Evolutionary conservation across 2,797 vertebrate genomes (phyloP).

Genomic region (Notamacropus eugenii): DNA sequence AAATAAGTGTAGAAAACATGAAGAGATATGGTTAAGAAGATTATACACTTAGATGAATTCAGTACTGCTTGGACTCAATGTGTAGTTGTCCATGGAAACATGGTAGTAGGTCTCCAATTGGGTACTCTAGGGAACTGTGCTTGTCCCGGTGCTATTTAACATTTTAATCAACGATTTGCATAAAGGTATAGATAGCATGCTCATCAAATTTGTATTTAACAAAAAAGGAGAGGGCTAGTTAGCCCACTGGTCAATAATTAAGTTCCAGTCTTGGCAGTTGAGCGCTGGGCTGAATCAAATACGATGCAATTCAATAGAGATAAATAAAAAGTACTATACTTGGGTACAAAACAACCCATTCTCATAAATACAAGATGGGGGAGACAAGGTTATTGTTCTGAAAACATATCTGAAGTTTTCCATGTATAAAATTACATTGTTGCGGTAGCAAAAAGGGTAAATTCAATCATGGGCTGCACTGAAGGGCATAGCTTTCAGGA

Average conservation of each 20-base stretch:
- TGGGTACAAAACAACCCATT: background rate
- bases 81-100: no score
- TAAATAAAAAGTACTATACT: background rate
- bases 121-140: no score
- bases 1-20: background rate
- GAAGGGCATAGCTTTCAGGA: background rate
- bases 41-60: background rate
- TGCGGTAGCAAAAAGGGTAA: background rate
- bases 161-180: background rate
- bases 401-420: background rate
- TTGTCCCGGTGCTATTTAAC: background rate
- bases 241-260: background rate
- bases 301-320: background rate
- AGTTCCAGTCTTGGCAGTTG: background rate
- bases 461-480: background rate
- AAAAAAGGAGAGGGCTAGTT: background rate
- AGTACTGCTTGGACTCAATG: background rate
- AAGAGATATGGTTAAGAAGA: background rate
- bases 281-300: background rate
- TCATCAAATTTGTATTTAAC: background rate
- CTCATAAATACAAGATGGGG: background rate
- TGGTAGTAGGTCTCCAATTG: no score
- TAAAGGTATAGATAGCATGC: background rate
- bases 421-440: background rate
- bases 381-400: background rate